phyloP scores from a whole-genome alignment of 1,140 invertebrate species.

The Nasonia giraulti region DNA sequence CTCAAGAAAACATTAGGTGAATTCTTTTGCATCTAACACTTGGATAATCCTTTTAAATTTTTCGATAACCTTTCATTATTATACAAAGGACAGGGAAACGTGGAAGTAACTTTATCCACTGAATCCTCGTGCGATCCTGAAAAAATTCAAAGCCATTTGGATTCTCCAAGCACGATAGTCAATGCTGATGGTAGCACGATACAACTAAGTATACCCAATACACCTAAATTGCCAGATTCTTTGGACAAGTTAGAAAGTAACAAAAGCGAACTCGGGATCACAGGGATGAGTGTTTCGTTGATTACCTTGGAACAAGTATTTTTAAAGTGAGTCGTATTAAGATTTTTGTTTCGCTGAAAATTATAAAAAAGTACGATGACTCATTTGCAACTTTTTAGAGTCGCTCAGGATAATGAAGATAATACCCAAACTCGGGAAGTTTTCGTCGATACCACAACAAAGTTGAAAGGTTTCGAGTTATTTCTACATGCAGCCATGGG shows the following conservation, averaged over 20 bases:
- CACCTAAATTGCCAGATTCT: constrained; percentile 75
- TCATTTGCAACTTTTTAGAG: constrained; percentile 48
- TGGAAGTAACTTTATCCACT: constrained; percentile 69
- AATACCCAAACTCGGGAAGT: constrained; percentile 55
- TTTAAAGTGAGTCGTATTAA: not conserved
- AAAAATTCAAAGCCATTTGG: constrained; percentile 61
- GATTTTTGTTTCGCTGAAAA: not conserved
- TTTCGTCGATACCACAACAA: constrained; percentile 51
- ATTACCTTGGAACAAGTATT: constrained; percentile 86
- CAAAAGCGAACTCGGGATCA: constrained; percentile 78
- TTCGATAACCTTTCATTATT: not conserved
- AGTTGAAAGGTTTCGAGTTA: constrained; percentile 59
- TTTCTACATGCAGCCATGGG: constrained; percentile 59
- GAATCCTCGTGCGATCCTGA: constrained; percentile 62
- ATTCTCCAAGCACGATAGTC: constrained; percentile 57
- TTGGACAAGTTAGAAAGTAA: constrained; percentile 80
- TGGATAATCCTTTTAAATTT: not conserved
- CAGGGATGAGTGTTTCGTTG: constrained; percentile 85
- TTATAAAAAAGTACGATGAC: not conserved
- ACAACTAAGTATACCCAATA: constrained; percentile 72
- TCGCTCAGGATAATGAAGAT: constrained; percentile 63
- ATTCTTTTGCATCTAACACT: constrained; percentile 44
- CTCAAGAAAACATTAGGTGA: constrained; percentile 90
- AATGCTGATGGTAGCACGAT: constrained; percentile 63
- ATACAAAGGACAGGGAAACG: constrained; percentile 65